Base-by-base conservation (phyloP, 2,888 invertebrate species). In the Vesta saturnalis region DNA sequence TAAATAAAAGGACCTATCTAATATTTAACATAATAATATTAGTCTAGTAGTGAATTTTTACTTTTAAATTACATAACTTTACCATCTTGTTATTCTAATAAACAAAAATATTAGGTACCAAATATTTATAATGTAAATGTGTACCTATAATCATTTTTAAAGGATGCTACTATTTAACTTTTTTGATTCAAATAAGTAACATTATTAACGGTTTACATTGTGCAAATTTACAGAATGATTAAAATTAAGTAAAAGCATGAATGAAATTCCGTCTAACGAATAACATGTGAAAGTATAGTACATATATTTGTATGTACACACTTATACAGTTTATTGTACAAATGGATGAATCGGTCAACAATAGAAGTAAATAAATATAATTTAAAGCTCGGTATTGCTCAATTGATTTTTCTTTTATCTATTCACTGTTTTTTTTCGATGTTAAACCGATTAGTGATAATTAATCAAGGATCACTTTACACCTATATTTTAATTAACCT, bases 181-280 rank as follows among this genome's bases (percentile, higher is more conserved):
- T n/a, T 76, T 77, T 76, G 74, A 73, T 73, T 69, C 72, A 64
- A 67, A 65, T 72, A 72, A 19, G 49, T 69, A 62, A 66, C 71
- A 73, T 72, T 70, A 74, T 73, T 74, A 74, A 72, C 72, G 73
- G 73, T 77, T 77, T 77, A 71, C 76, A 72, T n/a, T n/a, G 69
- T 77, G 76, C 77, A 78, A 78, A 78, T 78, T 77, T 78, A 77
- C 78, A 76, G 74, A 77, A 77, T 77, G 78, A 78, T 78, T 78
- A 77, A 73, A 76, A 76, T 75, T 73, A 72, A 74, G 73, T 73
- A 71, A 73, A 74, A 67, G 49, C 63, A 66, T 68, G 67, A 66
- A 66, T 72, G 67, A 69, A 67, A 58, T 64, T 56, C 62, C 49
- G 49, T 61, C 63, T 19, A 10, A n/a, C n/a, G n/a, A n/a, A n/a